phyloP scores from a whole-genome alignment of 1,140 invertebrate species.

The Brachionus sp. region DNA sequence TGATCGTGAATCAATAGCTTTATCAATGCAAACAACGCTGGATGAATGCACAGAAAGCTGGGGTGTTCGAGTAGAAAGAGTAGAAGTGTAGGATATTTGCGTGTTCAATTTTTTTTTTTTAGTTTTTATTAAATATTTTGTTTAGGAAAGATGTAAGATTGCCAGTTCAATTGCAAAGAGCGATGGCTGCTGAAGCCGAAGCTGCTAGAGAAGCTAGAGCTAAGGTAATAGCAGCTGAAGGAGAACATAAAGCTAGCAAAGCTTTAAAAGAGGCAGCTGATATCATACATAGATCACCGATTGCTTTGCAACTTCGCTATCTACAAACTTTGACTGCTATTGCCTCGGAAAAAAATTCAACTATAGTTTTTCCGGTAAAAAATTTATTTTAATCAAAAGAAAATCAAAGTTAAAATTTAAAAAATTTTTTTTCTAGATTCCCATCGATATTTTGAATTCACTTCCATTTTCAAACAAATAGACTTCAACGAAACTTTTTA shows the following conservation, averaged over 20 bases:
- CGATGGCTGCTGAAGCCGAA: conserved; percentile 57
- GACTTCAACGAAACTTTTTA: not conserved
- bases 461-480: conserved; percentile 21
- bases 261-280: conserved; percentile 45
- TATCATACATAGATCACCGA: conserved; percentile 61
- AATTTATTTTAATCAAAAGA: not conserved
- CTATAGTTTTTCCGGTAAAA: conserved; percentile 85
- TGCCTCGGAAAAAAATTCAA: conserved; percentile 94
- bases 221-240: conserved; percentile 50
- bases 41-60: conserved; percentile 46
- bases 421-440: conserved; percentile 31
- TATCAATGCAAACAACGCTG: conserved; percentile 34
- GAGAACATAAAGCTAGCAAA: conserved; percentile 46
- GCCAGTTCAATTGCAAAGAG: conserved; percentile 47
- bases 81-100: conserved; percentile 44
- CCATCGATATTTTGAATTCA: conserved; percentile 40
- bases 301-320: conserved; percentile 74
- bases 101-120: not conserved
- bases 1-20: conserved; percentile 29
- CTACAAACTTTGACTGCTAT: conserved; percentile 85
- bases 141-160: conserved; percentile 40
- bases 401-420: not conserved
- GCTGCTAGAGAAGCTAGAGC: conserved; percentile 54
- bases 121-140: not conserved
- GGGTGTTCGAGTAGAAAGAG: conserved; percentile 46